Evolutionary conservation across 2,888 invertebrate species (phyloP).

Genomic region (Monoplex corrugatus): DNA sequence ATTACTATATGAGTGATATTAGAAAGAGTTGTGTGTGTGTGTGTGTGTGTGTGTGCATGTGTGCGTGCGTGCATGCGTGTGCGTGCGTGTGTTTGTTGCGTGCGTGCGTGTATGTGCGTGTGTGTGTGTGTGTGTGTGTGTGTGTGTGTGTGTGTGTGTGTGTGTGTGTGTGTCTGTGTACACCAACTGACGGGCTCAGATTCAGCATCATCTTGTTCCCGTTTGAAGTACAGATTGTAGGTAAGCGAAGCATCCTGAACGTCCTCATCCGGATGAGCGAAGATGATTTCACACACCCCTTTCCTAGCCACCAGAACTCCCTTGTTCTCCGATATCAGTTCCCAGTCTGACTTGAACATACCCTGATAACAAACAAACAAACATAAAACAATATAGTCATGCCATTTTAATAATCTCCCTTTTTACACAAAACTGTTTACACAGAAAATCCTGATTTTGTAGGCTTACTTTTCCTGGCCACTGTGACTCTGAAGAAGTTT

Average conservation of each 20-base stretch:
- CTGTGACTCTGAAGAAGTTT: too few relatives aligned
- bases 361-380: slow-evolving; percentile 1
- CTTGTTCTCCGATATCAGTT: neutral
- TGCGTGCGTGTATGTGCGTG: neutral
- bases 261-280: neutral
- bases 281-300: slow-evolving; percentile 28
- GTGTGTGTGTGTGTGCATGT: neutral
- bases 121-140: too few relatives aligned
- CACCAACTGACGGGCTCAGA: too few relatives aligned
- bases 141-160: neutral
- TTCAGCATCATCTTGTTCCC: too few relatives aligned
- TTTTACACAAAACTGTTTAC: too few relatives aligned
- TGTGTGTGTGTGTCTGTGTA: neutral
- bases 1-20: too few relatives aligned
- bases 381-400: too few relatives aligned
- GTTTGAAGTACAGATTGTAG: slow-evolving; percentile 36
- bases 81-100: neutral
- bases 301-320: slow-evolving; percentile 5
- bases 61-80: neutral
- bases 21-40: neutral
- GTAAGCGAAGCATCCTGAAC: neutral
- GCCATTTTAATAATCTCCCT: too few relatives aligned
- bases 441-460: too few relatives aligned
- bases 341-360: slow-evolving; percentile 7
- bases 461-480: too few relatives aligned